Evolutionary conservation across 2,888 invertebrate species (phyloP).

Genomic region (Stegophylla sp.): DNA sequence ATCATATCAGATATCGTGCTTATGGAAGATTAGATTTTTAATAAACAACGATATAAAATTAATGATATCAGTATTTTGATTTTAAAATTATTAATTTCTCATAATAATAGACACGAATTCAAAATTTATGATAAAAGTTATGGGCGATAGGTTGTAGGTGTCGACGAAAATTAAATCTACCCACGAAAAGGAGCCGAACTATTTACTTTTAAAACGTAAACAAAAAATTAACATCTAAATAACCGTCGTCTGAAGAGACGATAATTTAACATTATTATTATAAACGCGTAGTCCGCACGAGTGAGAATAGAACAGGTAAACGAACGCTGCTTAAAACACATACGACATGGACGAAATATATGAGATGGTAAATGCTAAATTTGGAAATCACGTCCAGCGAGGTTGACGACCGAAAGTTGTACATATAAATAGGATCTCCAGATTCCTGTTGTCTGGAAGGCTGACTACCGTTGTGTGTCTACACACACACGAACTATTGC

Average conservation of each 20-base stretch:
- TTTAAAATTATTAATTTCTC: too few species aligned
- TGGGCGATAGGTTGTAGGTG: too few species aligned
- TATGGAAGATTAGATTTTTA: too few species aligned
- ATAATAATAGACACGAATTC: too few species aligned
- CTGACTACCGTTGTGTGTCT: too few species aligned
- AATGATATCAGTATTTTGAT: too few species aligned
- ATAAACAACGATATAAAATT: too few species aligned
- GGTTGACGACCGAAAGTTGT: slow-evolving; percentile 54
- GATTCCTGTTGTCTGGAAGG: slow-evolving; percentile 25
- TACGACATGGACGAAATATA: not conserved
- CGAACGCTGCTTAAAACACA: not conserved
- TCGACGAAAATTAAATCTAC: not conserved
- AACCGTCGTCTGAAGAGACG: not conserved
- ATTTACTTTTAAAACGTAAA: not conserved
- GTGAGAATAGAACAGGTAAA: not conserved
- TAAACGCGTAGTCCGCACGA: not conserved
- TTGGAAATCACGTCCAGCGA: slow-evolving; percentile 41
- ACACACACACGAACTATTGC: not conserved
- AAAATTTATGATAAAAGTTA: too few species aligned
- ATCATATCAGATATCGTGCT: too few species aligned
- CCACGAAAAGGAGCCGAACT: not conserved
- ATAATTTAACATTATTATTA: not conserved
- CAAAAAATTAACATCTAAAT: not conserved
- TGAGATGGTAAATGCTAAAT: slow-evolving; percentile 38
- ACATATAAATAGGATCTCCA: slow-evolving; percentile 56